phyloP scores from a whole-genome alignment of 2,888 invertebrate species.

The Andrena haemorrhoa region DNA sequence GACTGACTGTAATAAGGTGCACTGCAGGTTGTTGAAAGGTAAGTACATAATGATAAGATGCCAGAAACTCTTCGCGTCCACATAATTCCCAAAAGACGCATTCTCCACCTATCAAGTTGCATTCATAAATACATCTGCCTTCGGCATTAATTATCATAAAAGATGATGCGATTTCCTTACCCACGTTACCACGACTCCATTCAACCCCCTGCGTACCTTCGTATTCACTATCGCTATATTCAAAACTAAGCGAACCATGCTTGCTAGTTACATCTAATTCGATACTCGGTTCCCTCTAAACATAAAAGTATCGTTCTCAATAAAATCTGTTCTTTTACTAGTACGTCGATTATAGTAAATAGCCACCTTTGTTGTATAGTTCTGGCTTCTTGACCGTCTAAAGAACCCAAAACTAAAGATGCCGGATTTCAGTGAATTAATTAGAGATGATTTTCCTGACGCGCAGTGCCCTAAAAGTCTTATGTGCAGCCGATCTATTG shows the following conservation, averaged over 20 bases:
- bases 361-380: constrained; percentile 79
- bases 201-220: constrained; percentile 83
- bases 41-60: constrained; percentile 91
- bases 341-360: background rate
- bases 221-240: constrained; percentile 84
- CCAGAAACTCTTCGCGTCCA: constrained; percentile 90
- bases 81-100: constrained; percentile 90
- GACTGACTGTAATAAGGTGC: constrained; percentile 89
- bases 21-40: constrained; percentile 85
- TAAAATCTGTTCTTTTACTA: constrained; percentile 6
- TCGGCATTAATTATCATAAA: constrained; percentile 24
- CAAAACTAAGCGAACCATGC: constrained; percentile 87
- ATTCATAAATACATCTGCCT: constrained; percentile 26
- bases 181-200: constrained; percentile 82
- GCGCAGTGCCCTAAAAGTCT: constrained; percentile 90
- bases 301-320: constrained; percentile 44
- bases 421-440: constrained; percentile 89
- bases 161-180: constrained; percentile 68
- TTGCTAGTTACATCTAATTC: constrained; percentile 88
- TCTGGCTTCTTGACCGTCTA: constrained; percentile 86
- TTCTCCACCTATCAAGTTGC: constrained; percentile 85
- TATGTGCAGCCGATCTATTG: constrained; percentile 88
- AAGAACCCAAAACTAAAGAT: constrained; percentile 89
- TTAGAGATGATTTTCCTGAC: constrained; percentile 90
- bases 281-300: constrained; percentile 85